Evolutionary conservation across 2,113 vertebrate species (phyloP).

Genomic region (Bubo scandiacus): DNA sequence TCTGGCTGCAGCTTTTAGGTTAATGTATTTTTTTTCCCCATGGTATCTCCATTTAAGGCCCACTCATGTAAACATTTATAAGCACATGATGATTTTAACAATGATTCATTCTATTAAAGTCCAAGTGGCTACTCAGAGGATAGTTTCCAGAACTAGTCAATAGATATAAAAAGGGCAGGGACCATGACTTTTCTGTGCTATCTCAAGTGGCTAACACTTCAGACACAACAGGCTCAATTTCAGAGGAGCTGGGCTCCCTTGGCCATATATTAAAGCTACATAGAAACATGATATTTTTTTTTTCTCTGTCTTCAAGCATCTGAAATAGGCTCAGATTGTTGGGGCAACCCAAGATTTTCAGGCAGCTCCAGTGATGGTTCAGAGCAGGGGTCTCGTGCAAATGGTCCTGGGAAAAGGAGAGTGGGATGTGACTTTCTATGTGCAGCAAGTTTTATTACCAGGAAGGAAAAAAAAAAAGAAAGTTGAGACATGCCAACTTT

Average conservation of each 20-base stretch:
- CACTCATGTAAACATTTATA: conserved; percentile 36
- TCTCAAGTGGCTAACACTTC: conserved; percentile 59
- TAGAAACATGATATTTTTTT: not conserved
- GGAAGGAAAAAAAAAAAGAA: not conserved
- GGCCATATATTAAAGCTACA: not conserved
- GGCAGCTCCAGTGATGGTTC: not conserved
- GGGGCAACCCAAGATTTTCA: not conserved
- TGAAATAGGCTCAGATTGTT: not conserved
- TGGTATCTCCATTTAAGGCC: conserved; percentile 22
- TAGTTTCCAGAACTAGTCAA: conserved; percentile 62
- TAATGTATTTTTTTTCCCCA: not conserved
- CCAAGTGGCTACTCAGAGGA: conserved; percentile 55
- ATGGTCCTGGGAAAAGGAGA: not conserved
- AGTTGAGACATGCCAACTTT: not conserved
- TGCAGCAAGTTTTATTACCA: not conserved
- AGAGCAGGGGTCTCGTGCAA: not conserved
- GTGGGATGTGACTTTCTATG: not conserved
- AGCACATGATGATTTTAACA: conserved; percentile 42
- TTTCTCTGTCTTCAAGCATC: not conserved
- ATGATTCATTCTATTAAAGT: conserved; percentile 57
- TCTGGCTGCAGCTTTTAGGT: not conserved
- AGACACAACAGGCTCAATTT: not conserved
- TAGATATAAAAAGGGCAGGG: conserved; percentile 62
- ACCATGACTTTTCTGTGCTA: conserved; percentile 26
- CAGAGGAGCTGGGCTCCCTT: not conserved